Evolutionary conservation across 1,140 invertebrate species (phyloP).

Genomic region (Bombus fervidus): DNA sequence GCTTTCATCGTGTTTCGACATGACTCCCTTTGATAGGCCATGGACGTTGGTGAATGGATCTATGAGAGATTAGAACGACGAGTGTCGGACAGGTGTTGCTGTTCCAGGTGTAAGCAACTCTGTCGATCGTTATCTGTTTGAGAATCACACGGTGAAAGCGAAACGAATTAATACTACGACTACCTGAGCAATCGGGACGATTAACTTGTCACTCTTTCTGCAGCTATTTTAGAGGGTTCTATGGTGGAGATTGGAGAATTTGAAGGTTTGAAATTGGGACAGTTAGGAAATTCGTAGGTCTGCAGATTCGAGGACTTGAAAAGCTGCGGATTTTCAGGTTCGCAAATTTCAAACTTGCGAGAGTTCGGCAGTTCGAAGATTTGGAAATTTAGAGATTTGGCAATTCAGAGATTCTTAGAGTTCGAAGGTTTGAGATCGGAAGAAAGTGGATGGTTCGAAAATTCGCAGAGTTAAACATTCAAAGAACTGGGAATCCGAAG

Average conservation of each 20-base stretch:
- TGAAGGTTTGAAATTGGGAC: background rate
- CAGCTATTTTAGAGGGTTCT: background rate
- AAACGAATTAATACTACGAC: background rate
- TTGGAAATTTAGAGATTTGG: too few species aligned
- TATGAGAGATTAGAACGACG: background rate
- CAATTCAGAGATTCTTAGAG: too few species aligned
- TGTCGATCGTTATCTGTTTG: background rate
- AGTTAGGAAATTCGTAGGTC: background rate
- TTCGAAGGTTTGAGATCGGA: too few species aligned
- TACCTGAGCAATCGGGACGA: background rate
- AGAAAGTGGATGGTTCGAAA: too few species aligned
- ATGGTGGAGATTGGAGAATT: background rate
- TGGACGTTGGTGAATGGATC: constrained; percentile 27
- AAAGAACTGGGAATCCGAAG: too few species aligned
- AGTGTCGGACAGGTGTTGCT: constrained; percentile 11
- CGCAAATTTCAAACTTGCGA: too few species aligned
- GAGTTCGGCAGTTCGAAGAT: background rate
- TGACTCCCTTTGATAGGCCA: constrained; percentile 16
- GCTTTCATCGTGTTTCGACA: background rate
- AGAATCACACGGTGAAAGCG: constrained; percentile 18
- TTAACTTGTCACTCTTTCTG: background rate
- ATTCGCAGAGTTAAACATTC: too few species aligned
- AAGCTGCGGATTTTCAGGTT: too few species aligned
- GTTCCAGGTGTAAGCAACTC: background rate
- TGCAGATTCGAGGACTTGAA: too few species aligned